Base-by-base conservation (phyloP, 1,140 invertebrate species). In the Berghia stephanieae region DNA sequence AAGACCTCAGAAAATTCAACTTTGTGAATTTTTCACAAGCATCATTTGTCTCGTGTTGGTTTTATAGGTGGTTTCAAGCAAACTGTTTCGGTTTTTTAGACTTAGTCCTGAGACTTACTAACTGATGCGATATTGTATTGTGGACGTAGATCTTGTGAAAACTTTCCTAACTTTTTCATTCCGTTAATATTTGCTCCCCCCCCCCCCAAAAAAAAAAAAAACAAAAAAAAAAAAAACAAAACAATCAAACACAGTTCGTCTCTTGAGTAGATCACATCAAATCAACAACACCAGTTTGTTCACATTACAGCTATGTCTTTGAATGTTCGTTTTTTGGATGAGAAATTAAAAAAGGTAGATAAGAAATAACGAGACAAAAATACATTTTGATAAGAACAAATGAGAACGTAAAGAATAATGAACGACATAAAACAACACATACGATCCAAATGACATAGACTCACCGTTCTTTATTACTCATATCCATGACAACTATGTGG, bases 401-500 rank as follows among this genome's bases (percentile, higher is more conserved):
- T 34, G 52, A 13, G 16, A 16, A 63, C 5, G 36, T 24, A 21
- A 0, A 0, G 10, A 31, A 6, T 71, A 13, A 24, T n/a, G 36
- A 3, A 10, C n/a, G 6, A 8, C 2, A 0, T 2, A 1, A n/a
- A 21, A 49, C 24, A 57, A 46, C 44, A 57, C 21, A 46, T 13
- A 43, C 13, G 3, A 68, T 52, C 31, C 3, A 6, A 13, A 36
- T 34, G 21, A 69, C 16, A 24, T 3, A 43, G 18, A 10, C 75
- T 69, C 78, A 82, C 78, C 67, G 60, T 13, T 89, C 81, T 8
- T 86, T 85, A 1, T 88, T 91, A 75, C 90, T 88, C 27, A 91
- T 57, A 78, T 92, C 91, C 38, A 85, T 83, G 27, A 92, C 81
- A 1, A 89, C 79, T 31, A 92, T 84, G 77, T 86, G 87, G 55